A percentile compares a stretch with the other conserved stretches of the same genome.
Conservation (phyloP, 2,797 vertebrate species). For the Scomberomorus guttatus region DNA sequence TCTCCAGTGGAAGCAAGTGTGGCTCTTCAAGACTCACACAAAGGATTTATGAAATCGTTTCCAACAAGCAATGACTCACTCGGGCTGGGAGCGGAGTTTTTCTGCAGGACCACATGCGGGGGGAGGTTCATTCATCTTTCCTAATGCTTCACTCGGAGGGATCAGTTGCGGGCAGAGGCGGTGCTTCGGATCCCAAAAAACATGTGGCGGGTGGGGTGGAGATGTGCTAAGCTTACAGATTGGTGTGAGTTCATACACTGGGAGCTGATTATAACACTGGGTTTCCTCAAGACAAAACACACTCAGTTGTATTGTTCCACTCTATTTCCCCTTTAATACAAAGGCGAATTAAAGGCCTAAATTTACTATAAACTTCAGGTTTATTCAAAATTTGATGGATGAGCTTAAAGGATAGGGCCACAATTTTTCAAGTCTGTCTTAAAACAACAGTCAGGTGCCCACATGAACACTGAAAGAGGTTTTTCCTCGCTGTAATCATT, state of each 20-base stretch:
- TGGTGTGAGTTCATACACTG: background rate
- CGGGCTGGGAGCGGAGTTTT: background rate
- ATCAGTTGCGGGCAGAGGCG: constrained; percentile 45
- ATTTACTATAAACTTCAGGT: no score
- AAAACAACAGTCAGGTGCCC: no score
- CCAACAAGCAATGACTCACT: background rate
- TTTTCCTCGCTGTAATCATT: no score
- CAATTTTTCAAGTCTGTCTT: no score
- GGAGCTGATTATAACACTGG: background rate
- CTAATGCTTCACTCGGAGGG: constrained; percentile 12
- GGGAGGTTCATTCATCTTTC: constrained; percentile 45
- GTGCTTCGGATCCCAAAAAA: constrained; percentile 21
- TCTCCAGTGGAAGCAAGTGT: background rate
- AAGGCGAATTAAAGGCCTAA: background rate
- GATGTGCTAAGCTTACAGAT: background rate
- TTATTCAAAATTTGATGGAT: no score
- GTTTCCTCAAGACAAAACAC: background rate
- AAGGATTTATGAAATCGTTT: constrained; percentile 8
- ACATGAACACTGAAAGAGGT: no score
- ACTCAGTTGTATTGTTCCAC: background rate
- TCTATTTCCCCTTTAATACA: background rate
- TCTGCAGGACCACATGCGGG: constrained; percentile 5
- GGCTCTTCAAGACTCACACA: no score
- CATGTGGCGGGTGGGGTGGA: constrained; percentile 27
- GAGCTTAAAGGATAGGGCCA: no score